Base-by-base conservation (phyloP, 2,113 vertebrate genomes). In the Nestor notabilis region DNA sequence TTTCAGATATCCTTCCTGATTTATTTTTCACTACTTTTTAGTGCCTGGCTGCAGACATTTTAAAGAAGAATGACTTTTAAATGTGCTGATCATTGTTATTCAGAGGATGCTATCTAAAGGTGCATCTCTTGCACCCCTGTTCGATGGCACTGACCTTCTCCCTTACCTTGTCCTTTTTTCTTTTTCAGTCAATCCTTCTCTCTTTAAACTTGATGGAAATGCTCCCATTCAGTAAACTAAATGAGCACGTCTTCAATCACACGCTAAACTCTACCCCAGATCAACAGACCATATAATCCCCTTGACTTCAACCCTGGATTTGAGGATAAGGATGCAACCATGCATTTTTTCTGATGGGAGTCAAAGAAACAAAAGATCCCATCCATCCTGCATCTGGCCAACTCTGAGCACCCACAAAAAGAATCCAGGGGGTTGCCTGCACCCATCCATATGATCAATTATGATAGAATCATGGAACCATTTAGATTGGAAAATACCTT, bases 141-240 rank as follows among this genome's bases (percentile, higher is more conserved):
- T 33, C 63, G 78, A 16, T 41, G 52, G 58, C 47, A 72, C 0
- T 37, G 69, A 70, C 23, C 11, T 75, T 53, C 21, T 50, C 41
- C 0, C 0, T 75, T 35, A 33, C 24, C 18, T 66, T 58, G 9
- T 3, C 0, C 4, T 24, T n/a, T 19, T 17, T 29, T 23, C 29
- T 18, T 25, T 37, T 35, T 13, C 17, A 31, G 60, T 44, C 27
- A 64, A 9, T 35, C 20, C 20, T 17, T 21, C 25, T 70, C 15
- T 56, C 28, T 44, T 50, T 61, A 65, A 83, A 65, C 60, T 63
- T 5, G 6, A 49, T 69, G 33, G 20, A 83, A 94, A 83, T n/a
- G 16, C 5, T 86, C 20, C 44, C 9, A 35, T 70, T 84, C 60
- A 39, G 9, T 65, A 78, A 93, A 82, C 9, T 9, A 43, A 84